Percentiles rank a stretch among this genome's conserved stretches.
These are phyloP conservation scores for Ostrea edulis DNA, from an alignment of 1,140 invertebrate species.

Conservation along the genomic window DNA sequence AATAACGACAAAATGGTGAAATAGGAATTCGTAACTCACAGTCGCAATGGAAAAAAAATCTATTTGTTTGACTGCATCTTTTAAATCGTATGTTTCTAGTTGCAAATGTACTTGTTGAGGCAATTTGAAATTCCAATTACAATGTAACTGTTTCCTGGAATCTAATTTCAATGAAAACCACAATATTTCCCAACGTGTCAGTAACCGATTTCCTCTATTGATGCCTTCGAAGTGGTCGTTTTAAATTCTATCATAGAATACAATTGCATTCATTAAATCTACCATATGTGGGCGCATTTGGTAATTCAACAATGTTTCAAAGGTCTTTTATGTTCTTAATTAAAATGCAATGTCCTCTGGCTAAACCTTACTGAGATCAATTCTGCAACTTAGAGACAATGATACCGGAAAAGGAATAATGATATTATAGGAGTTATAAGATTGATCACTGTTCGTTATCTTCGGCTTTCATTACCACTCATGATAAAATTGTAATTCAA, in stretches of 20 bases:
- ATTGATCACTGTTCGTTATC: too few species aligned
- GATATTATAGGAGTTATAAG: too few species aligned
- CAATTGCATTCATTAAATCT: constrained; percentile 18
- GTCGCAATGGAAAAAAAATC: too few species aligned
- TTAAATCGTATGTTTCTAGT: too few species aligned
- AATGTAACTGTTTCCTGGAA: background rate
- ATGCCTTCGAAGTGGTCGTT: background rate
- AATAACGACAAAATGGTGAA: too few species aligned
- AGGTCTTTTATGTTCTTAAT: background rate
- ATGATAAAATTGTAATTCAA: too few species aligned
- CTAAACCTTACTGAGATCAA: background rate
- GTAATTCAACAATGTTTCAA: background rate
- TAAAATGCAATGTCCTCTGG: constrained; percentile 13
- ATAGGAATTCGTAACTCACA: too few species aligned
- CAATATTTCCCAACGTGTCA: background rate
- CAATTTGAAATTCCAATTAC: background rate
- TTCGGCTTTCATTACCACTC: too few species aligned
- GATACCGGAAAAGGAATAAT: too few species aligned
- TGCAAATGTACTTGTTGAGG: too few species aligned
- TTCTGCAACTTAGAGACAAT: background rate
- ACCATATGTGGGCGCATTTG: background rate
- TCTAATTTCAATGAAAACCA: constrained; percentile 7
- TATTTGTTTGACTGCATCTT: too few species aligned
- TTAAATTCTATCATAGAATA: background rate
- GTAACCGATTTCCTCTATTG: background rate